phyloP scores from a whole-genome alignment of 2,888 invertebrate genomes.

The Hypolimnas misippus region DNA sequence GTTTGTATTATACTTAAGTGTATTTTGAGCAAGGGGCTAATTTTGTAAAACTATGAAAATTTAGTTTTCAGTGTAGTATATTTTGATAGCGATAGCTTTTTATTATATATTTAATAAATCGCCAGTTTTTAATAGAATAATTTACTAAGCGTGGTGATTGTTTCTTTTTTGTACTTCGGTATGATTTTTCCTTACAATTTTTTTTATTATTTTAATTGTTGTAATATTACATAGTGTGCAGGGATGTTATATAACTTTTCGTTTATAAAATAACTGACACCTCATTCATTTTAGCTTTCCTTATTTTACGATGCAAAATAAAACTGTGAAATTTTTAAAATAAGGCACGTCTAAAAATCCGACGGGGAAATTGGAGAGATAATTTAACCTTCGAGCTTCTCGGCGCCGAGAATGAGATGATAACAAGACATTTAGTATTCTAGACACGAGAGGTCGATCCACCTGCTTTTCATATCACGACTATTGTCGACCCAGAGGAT shows the following conservation, averaged over 20 bases:
- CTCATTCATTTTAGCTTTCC: background rate
- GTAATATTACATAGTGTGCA: background rate
- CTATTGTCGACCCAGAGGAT: slow-evolving; percentile 77
- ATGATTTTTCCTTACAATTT: no score
- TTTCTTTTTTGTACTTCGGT: no score
- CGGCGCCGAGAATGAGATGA: slow-evolving; percentile 70
- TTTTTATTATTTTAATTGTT: no score
- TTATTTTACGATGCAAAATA: slow-evolving; percentile 34
- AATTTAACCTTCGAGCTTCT: slow-evolving; percentile 71
- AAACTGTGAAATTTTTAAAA: slow-evolving; percentile 27
- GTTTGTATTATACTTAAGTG: background rate
- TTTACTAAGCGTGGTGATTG: no score
- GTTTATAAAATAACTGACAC: background rate
- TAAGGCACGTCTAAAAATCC: slow-evolving; percentile 51
- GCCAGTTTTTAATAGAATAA: no score
- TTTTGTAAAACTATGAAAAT: no score
- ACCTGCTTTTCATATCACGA: slow-evolving; percentile 76
- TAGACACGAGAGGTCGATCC: slow-evolving; percentile 72
- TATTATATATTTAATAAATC: no score
- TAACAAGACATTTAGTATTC: slow-evolving; percentile 79
- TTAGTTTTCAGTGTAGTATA: no score
- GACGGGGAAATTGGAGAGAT: slow-evolving; percentile 56
- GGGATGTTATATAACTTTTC: background rate
- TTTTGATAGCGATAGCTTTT: no score
- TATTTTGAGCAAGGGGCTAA: no score